Conservation (phyloP, 1,140 invertebrate species). For the Scylla paramamosain region DNA sequence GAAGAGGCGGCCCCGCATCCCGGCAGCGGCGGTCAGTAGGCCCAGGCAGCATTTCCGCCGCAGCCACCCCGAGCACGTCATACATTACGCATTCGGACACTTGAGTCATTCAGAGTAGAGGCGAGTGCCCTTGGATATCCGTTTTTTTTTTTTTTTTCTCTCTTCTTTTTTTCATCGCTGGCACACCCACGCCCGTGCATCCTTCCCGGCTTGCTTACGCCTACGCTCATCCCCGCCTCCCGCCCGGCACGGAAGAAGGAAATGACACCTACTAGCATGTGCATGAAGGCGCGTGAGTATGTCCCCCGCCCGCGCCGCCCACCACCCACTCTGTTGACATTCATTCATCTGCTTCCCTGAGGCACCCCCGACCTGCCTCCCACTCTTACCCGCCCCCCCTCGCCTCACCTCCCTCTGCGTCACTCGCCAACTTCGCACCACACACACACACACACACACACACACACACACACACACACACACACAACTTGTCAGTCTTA, state of each 20-base stretch:
- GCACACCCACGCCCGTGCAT: slow-evolving; percentile 16
- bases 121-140: not conserved
- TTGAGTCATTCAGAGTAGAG: slow-evolving; percentile 38
- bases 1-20: too few species aligned
- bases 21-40: too few species aligned
- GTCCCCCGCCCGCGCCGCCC: not conserved
- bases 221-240: not conserved
- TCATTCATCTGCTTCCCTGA: slow-evolving; percentile 28
- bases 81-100: slow-evolving; percentile 35
- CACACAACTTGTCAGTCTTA: too few species aligned
- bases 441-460: not conserved
- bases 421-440: not conserved
- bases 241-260: not conserved
- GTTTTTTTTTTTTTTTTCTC: not conserved
- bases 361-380: not conserved
- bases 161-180: not conserved
- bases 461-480: not conserved
- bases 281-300: not conserved
- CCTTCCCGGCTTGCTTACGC: not conserved
- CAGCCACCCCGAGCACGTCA: not conserved
- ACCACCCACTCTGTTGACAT: not conserved
- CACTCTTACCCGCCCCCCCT: not conserved
- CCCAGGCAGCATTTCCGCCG: not conserved
- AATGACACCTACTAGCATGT: not conserved
- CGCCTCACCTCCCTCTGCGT: not conserved